Percentiles rank a stretch among this genome's conserved stretches.
Evolutionary conservation across 1,140 invertebrate genomes (phyloP).

Genomic region (Spodoptera litura): DNA sequence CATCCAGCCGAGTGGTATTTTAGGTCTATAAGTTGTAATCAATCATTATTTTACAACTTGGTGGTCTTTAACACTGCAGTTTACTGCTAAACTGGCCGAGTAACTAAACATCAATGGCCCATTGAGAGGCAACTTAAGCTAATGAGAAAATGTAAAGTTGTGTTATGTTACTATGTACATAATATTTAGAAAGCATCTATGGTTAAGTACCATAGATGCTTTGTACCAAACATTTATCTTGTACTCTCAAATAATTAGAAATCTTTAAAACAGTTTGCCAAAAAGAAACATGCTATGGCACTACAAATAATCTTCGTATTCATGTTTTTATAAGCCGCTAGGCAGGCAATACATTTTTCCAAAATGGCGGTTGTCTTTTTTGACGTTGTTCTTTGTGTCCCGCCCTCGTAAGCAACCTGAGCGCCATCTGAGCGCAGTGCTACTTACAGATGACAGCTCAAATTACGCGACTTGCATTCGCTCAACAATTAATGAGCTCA

Average conservation of each 20-base stretch:
- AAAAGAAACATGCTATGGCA: no score
- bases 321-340: background rate
- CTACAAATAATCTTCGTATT: no score
- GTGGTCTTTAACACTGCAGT: no score
- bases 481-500: constrained; percentile 71
- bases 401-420: background rate
- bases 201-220: no score
- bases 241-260: no score
- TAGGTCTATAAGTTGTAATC: no score
- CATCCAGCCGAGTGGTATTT: no score
- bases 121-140: background rate
- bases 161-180: no score
- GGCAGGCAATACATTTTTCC: background rate
- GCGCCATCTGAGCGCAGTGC: constrained; percentile 7
- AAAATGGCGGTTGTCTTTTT: background rate
- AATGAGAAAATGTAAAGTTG: background rate
- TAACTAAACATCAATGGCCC: background rate
- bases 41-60: no score
- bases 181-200: no score
- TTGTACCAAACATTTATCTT: no score
- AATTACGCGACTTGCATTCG: constrained; percentile 63
- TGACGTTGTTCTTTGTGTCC: constrained; percentile 5
- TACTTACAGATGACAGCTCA: constrained; percentile 66
- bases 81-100: background rate
- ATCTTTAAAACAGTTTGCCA: no score